Evolutionary conservation across 2,797 vertebrate genomes (phyloP), one percentile per base, ranked within the genome.

Genomic region (Chelmon rostratus): DNA sequence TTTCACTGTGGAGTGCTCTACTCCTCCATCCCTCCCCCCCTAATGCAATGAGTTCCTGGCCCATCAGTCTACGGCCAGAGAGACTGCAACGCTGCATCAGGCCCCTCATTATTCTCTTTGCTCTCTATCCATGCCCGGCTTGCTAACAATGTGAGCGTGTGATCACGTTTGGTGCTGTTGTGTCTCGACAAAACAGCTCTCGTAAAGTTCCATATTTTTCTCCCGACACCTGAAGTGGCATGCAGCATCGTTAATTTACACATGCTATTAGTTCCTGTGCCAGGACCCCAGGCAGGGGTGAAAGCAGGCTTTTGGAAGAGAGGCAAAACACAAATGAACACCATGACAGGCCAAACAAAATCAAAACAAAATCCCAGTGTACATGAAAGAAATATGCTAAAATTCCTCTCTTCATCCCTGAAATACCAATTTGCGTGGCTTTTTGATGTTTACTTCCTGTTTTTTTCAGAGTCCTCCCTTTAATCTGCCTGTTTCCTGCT

Each of bases 41-140:
- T 88, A 88, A 90, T 85, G 85, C 79, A 82, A 76, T 81, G 88
- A 89, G 79, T 57, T 85, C 72, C 73, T 49, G 56, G 84, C 68
- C 82, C 86, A 82, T 90, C 87, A 79, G 83, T 87, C 81, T 77
- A 8, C 16, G 68, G 82, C 49, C 78, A 67, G 75, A 80, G 70
- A 87, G 70, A 59, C 87, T 67, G 82, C 77, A 85, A 12, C 59
- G 82, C 76, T 78, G 82, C 69, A 73, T 81, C 77, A 80, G 77
- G 49, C 63, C 80, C 71, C 72, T 74, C 74, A 64, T 88, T 83
- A 85, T 62, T 88, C 82, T 84, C 73, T 70, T 28, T 71, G 42
- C 84, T 70, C 38, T 37, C 69, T 56, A 1, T 68, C 49, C 53
- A 25, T n/a, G 76, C 74, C 71, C 38, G 28, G 52, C 61, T 78